Conservation (phyloP, 2,113 vertebrate genomes). For the Arenaria interpres region DNA sequence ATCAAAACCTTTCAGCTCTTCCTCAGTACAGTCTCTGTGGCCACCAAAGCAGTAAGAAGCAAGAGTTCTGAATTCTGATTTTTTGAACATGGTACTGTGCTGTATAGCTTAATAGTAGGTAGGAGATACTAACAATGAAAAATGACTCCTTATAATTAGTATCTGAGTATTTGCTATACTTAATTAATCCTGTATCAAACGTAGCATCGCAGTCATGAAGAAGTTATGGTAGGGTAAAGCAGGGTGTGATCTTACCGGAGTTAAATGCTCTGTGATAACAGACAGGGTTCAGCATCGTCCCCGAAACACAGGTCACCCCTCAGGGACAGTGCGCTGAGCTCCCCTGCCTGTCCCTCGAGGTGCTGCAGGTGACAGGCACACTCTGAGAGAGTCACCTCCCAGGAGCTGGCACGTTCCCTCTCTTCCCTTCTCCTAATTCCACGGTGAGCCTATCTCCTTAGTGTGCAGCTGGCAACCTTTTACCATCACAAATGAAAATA, state of each 20-base stretch:
- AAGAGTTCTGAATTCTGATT: neutral
- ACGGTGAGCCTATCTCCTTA: neutral
- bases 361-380: neutral
- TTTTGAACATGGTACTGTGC: neutral
- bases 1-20: neutral
- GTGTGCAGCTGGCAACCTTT: neutral
- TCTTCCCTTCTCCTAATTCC: neutral
- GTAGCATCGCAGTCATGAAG: neutral
- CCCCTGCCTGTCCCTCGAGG: neutral
- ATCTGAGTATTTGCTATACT: neutral
- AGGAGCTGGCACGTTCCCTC: neutral
- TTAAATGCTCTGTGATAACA: neutral
- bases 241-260: neutral
- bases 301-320: neutral
- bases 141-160: slow-evolving; percentile 1
- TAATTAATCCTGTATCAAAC: neutral
- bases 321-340: neutral
- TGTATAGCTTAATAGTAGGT: neutral
- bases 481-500: neutral
- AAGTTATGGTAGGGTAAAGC: neutral
- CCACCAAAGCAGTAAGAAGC: neutral
- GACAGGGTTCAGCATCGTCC: neutral
- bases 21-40: neutral
- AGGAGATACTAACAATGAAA: slow-evolving; percentile 12
- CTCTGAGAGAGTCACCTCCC: neutral